Evolutionary conservation across 2,113 vertebrate species (phyloP), one percentile per base, ranked within the genome.

Genomic region (Zosterops pallidus): DNA sequence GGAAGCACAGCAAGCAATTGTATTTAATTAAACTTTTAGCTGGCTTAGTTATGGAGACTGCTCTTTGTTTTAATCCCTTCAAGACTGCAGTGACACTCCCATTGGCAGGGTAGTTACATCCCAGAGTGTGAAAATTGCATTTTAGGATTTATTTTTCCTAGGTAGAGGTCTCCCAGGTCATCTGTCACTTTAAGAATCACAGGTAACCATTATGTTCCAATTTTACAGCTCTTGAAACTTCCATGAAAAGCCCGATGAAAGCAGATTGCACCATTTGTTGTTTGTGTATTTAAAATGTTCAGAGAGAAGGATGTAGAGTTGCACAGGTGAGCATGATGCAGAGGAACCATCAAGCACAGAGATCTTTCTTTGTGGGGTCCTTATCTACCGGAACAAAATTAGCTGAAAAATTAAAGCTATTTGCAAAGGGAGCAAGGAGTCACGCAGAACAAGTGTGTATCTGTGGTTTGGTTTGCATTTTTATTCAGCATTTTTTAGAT

Each of bases 11-110:
- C 95, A 95, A 98, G 97, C 96, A 97, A 93, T 96, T 97, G 96
- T 97, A 94, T 97, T 97, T 98, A 98, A 98, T 98, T 98, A 98
- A 98, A 97, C 97, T 97, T 98, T 95, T 92, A 97, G 96, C 97
- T 96, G 86, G 94, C 95, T 95, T 97, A 92, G 96, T 84, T 89
- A 49, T 71, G 70, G 85, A 94, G 65, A 81, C 69, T 88, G 67
- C 70, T 68, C 95, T 97, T 96, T 95, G 91, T 97, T 97, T 96
- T 95, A 93, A 94, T 97, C 80, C 94, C 52, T 85, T 97, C 87
- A 92, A 74, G 94, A 94, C 82, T 92, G 70, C 83, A 75, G 89
- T 63, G 94, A 87, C 94, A 93, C 83, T 96, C 87, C 96, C 14
- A 6, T 74, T 74, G 65, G 83, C 94, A 90, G 95, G 42, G 68